Conservation (phyloP, 1,140 invertebrate genomes). For the Teleogryllus occipitalis region DNA sequence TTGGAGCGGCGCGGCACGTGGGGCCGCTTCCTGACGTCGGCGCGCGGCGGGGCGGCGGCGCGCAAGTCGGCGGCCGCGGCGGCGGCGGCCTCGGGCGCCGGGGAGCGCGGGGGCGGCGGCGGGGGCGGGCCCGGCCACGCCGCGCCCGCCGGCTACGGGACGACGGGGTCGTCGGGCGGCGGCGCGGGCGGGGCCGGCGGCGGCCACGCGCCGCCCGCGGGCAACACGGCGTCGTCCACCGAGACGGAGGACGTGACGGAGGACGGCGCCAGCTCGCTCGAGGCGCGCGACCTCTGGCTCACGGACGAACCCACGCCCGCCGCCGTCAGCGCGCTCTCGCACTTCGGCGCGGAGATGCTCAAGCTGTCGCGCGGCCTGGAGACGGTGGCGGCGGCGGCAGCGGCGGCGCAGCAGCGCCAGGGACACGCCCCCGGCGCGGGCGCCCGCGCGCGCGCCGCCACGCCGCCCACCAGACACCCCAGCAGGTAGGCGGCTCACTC, state of each 20-base stretch:
- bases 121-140: conserved; percentile 51
- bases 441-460: no score
- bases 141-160: conserved; percentile 26
- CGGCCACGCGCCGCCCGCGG: conserved; percentile 23
- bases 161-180: conserved; percentile 69
- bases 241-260: conserved; percentile 71
- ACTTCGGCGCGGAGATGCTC: conserved; percentile 74
- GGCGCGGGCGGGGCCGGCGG: conserved; percentile 30
- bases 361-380: conserved; percentile 67
- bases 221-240: conserved; percentile 50
- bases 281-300: conserved; percentile 67
- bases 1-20: conserved; percentile 54
- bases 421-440: background rate
- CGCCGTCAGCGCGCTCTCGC: conserved; percentile 69
- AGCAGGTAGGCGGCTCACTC: background rate
- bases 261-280: conserved; percentile 66
- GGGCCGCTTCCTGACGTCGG: conserved; percentile 46
- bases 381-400: conserved; percentile 31
- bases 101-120: conserved; percentile 34
- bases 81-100: conserved; percentile 19
- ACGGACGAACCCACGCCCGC: conserved; percentile 70
- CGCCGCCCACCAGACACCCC: background rate
- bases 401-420: background rate
- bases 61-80: conserved; percentile 29
- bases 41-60: conserved; percentile 26